Evolutionary conservation across 2,113 vertebrate genomes (phyloP), one percentile per base, ranked within the genome.

Genomic region (Dunckerocampus dactyliophorus): DNA sequence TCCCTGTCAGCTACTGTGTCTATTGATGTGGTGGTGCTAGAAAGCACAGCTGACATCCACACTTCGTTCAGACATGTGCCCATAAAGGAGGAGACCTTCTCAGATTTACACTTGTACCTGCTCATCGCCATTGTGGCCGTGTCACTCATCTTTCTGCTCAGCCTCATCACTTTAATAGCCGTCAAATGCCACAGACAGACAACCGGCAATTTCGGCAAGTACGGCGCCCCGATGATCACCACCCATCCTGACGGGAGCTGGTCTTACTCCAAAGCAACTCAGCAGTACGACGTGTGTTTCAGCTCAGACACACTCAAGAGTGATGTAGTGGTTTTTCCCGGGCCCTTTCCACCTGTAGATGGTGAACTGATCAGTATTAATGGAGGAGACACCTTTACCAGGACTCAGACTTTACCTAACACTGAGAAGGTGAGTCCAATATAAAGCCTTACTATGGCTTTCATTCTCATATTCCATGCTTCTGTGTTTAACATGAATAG

Each of bases 331-430:
- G 75, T 84, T 72, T 82, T 67, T 20, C 80, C 80, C 2, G 52
- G 63, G 0, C 63, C 68, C 28, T 81, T 65, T 77, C 71, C 77
- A 0, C 71, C 69, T 54, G 76, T 63, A 54, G 78, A 85, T 53
- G 74, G 21, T 1, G 85, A 87, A 6, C 69, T 84, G 46, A 84
- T 85, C 60, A 84, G 81, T 71, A 83, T 84, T 13, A 79, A 86
- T 1, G 82, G 68, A 68, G 72, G 45, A 47, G 84, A 82, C 42
- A 83, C 82, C 34, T 84, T 77, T 69, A 76, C 65, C 21, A 63
- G 72, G 15, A 88, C 84, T 28, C 86, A 88, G 88, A 90, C 90
- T 86, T 78, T 84, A 68, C 82, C 82, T 0, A 79, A n/a, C 4
- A 67, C 4, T 49, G 76, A 78, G 0, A 68, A 67, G 75, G 49